Evolutionary conservation across 2,113 vertebrate species (phyloP).

Genomic region (Tamias sibiricus): DNA sequence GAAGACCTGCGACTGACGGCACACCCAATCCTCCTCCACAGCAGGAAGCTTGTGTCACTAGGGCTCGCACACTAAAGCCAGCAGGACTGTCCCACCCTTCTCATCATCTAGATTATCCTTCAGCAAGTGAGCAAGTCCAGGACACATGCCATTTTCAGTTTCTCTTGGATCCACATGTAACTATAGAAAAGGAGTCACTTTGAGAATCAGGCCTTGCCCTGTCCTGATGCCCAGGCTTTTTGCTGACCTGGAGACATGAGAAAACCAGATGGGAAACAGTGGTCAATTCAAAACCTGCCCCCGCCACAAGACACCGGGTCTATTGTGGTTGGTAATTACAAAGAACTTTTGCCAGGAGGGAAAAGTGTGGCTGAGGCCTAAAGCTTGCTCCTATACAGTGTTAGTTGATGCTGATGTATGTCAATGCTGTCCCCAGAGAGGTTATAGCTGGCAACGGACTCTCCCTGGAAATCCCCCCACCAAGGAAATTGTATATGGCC

Average conservation of each 20-base stretch:
- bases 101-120: background rate
- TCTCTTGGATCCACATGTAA: background rate
- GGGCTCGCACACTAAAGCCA: background rate
- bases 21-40: background rate
- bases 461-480: background rate
- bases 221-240: background rate
- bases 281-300: background rate
- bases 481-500: no score
- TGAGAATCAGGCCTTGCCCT: background rate
- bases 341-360: background rate
- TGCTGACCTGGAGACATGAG: background rate
- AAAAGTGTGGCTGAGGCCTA: background rate
- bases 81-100: background rate
- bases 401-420: background rate
- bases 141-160: background rate
- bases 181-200: background rate
- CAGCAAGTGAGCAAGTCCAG: no score
- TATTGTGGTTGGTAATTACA: no score
- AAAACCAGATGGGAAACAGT: background rate
- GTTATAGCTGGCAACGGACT: no score
- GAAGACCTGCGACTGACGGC: no score
- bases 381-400: background rate
- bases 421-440: rapidly evolving
- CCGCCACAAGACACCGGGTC: background rate
- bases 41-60: background rate